A percentile compares a stretch with the other conserved stretches of the same genome.
Evolutionary conservation across 1,140 invertebrate species (phyloP).

Genomic region (Cepaea nemoralis): DNA sequence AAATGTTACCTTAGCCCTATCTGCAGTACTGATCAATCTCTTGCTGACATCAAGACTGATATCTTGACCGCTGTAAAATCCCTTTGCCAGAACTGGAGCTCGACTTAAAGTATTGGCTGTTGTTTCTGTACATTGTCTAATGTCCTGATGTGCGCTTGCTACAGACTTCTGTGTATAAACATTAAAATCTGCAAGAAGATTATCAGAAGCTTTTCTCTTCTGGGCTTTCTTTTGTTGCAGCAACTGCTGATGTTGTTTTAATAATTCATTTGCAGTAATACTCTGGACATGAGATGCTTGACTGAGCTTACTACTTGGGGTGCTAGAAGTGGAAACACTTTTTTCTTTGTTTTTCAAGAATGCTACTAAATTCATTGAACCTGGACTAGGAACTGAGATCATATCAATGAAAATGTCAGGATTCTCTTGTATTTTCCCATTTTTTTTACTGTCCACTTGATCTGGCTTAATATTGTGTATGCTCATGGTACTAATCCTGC

Average conservation of each 20-base stretch:
- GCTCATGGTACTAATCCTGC: slow-evolving; percentile 26
- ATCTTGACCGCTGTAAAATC: slow-evolving; percentile 54
- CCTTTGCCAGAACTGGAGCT: slow-evolving; percentile 59
- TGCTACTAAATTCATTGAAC: slow-evolving; percentile 70
- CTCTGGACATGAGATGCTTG: slow-evolving; percentile 42
- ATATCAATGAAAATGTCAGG: slow-evolving; percentile 56
- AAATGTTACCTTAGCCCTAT: slow-evolving; percentile 54
- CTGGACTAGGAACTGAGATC: slow-evolving; percentile 57
- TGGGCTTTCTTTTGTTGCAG: slow-evolving; percentile 47
- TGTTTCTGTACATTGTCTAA: background rate
- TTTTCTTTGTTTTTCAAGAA: slow-evolving; percentile 66
- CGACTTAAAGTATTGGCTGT: slow-evolving; percentile 35
- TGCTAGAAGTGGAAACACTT: background rate
- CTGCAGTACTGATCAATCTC: slow-evolving; percentile 1
- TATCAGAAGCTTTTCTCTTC: slow-evolving; percentile 32
- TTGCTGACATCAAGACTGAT: slow-evolving; percentile 50
- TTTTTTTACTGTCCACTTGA: background rate
- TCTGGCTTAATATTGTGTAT: slow-evolving; percentile 24
- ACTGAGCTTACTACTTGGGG: background rate
- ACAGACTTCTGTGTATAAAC: background rate
- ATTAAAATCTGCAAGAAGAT: background rate
- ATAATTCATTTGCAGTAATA: slow-evolving; percentile 55
- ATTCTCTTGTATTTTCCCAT: background rate
- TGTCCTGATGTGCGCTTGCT: background rate
- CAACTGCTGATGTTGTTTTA: slow-evolving; percentile 58